These are phyloP conservation scores for Notechis scutatus DNA, from an alignment of 2,113 vertebrate genomes.

Conservation along the genomic window DNA sequence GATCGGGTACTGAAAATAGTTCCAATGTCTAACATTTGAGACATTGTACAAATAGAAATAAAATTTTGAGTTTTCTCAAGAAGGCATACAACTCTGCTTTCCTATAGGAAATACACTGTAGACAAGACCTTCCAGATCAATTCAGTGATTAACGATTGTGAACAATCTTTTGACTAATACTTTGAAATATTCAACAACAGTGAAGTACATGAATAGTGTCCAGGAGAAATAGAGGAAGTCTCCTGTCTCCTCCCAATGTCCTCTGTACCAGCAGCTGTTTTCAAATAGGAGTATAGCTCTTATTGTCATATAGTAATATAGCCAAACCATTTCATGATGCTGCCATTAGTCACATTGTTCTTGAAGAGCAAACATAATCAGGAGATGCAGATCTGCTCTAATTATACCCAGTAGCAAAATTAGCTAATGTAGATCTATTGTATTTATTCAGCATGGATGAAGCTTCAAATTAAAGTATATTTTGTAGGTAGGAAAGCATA, in stretches of 20 bases:
- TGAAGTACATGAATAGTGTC: background rate
- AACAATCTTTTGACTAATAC: background rate
- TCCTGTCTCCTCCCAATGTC: background rate
- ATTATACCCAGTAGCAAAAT: slow-evolving; percentile 52
- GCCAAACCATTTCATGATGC: slow-evolving; percentile 3
- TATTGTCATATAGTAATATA: background rate
- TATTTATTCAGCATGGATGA: slow-evolving; percentile 29
- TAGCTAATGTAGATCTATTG: slow-evolving; percentile 12
- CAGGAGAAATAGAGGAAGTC: background rate
- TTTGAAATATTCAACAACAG: background rate
- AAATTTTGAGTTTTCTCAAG: background rate
- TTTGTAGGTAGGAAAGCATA: background rate
- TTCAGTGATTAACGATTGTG: background rate
- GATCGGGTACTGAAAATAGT: background rate
- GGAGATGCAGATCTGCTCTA: slow-evolving; percentile 43
- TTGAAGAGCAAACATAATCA: slow-evolving; percentile 34
- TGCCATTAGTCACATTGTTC: slow-evolving; percentile 45
- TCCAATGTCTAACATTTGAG: background rate
- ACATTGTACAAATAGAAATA: background rate
- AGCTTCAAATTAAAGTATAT: background rate
- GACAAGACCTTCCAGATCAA: background rate
- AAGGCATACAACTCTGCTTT: background rate
- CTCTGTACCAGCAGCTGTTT: background rate
- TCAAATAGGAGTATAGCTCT: background rate
- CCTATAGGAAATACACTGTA: background rate